phyloP scores from a whole-genome alignment of 1,140 invertebrate species.

The Heliconius himera region DNA sequence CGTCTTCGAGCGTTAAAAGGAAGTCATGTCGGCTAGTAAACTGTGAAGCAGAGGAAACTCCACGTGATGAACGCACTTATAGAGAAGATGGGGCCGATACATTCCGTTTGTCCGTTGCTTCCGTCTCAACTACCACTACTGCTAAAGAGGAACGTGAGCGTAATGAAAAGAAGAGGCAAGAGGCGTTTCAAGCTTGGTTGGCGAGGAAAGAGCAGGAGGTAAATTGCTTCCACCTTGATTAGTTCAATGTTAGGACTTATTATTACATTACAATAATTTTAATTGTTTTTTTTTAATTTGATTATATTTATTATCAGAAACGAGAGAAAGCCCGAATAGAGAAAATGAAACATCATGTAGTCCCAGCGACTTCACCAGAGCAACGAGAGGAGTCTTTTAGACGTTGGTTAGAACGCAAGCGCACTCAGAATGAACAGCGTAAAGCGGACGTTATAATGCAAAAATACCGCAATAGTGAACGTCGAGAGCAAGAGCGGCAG shows the following conservation, averaged over 20 bases:
- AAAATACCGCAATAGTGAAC: slow-evolving; percentile 59
- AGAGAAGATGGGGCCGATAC: slow-evolving; percentile 71
- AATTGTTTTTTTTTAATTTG: background rate
- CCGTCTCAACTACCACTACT: slow-evolving; percentile 69
- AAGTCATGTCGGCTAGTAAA: slow-evolving; percentile 63
- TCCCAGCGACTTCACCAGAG: slow-evolving; percentile 48
- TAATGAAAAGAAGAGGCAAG: slow-evolving; percentile 67
- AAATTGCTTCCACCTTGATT: slow-evolving; percentile 4
- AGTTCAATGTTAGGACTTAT: no score
- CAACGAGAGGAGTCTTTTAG: slow-evolving; percentile 71
- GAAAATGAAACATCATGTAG: slow-evolving; percentile 53
- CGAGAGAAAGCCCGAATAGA: slow-evolving; percentile 59
- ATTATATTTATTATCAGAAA: slow-evolving; percentile 46
- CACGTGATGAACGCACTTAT: slow-evolving; percentile 59
- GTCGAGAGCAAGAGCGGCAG: slow-evolving; percentile 57
- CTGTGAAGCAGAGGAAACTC: slow-evolving; percentile 48
- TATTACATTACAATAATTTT: no score
- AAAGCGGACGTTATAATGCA: slow-evolving; percentile 69
- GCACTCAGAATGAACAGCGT: slow-evolving; percentile 55
- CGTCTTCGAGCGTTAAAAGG: slow-evolving; percentile 66
- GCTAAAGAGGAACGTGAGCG: slow-evolving; percentile 74
- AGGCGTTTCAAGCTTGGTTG: slow-evolving; percentile 73
- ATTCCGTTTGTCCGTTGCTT: slow-evolving; percentile 72
- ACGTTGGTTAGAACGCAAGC: slow-evolving; percentile 68
- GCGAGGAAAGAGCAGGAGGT: slow-evolving; percentile 75